These are phyloP conservation scores for Athalia rosae DNA, from an alignment of 2,888 invertebrate species.

Conservation along the genomic window DNA sequence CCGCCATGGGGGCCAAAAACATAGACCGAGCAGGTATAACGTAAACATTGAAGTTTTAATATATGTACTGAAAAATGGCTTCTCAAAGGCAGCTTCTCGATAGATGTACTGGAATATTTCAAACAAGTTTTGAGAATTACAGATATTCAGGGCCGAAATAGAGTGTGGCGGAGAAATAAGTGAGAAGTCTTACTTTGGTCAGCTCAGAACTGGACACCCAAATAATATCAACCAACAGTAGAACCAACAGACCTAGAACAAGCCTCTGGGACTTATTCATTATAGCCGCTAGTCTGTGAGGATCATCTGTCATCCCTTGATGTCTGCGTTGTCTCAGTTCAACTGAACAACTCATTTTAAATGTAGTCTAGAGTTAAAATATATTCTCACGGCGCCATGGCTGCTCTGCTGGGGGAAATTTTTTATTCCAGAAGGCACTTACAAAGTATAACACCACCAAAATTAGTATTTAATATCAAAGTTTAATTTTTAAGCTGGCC, in stretches of 20 bases:
- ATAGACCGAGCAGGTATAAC: slow-evolving; percentile 91
- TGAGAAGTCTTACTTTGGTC: slow-evolving; percentile 83
- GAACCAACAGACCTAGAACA: slow-evolving; percentile 88
- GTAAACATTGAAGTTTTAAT: slow-evolving; percentile 96
- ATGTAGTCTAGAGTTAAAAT: background rate
- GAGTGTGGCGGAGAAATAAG: slow-evolving; percentile 9
- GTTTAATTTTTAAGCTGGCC: too few relatives aligned
- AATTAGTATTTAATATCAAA: too few relatives aligned
- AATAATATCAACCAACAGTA: slow-evolving; percentile 93
- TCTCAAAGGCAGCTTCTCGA: slow-evolving; percentile 88
- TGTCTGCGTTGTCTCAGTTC: slow-evolving; percentile 69
- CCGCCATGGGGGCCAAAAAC: slow-evolving; percentile 93
- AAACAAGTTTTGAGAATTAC: background rate
- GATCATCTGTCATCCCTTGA: slow-evolving; percentile 71
- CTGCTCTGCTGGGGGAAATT: background rate
- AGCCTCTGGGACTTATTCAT: slow-evolving; percentile 83
- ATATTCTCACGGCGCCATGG: slow-evolving; percentile 17
- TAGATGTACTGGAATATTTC: slow-evolving; percentile 83
- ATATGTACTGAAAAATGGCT: slow-evolving; percentile 97
- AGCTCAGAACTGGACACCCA: slow-evolving; percentile 98
- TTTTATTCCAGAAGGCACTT: background rate
- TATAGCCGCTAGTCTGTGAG: slow-evolving; percentile 72
- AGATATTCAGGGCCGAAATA: background rate
- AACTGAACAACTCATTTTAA: slow-evolving; percentile 69
- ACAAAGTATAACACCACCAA: too few relatives aligned